Evolutionary conservation across 1,140 invertebrate genomes (phyloP).

Genomic region (Pseudomyrmex sp.): DNA sequence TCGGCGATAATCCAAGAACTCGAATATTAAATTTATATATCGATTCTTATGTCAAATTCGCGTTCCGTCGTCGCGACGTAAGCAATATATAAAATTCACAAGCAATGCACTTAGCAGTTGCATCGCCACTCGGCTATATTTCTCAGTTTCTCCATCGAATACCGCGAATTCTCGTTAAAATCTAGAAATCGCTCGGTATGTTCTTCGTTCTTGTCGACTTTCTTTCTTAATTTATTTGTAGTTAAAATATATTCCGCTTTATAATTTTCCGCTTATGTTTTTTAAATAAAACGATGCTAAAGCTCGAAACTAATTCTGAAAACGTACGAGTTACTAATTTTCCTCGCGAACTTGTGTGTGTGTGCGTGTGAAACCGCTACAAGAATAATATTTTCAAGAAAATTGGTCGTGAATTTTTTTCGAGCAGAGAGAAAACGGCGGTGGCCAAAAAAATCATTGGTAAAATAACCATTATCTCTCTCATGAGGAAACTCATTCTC

Average conservation of each 20-base stretch:
- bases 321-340: too few relatives aligned
- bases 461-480: slow-evolving; percentile 48
- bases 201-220: background rate
- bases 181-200: background rate
- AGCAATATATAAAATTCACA: background rate
- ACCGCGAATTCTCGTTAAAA: slow-evolving; percentile 3
- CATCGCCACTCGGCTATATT: background rate
- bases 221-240: background rate
- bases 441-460: background rate
- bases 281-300: background rate
- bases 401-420: background rate
- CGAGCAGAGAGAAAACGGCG: background rate
- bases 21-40: background rate
- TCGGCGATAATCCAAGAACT: background rate
- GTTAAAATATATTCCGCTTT: too few relatives aligned
- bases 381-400: background rate
- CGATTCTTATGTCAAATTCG: background rate
- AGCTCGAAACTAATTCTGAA: too few relatives aligned
- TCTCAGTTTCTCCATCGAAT: background rate
- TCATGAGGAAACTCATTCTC: slow-evolving; percentile 46
- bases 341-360: too few relatives aligned
- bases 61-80: background rate
- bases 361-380: too few relatives aligned
- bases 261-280: too few relatives aligned
- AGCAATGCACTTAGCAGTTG: background rate